These are phyloP conservation scores for Rhabdophis nuchalis DNA, from an alignment of 2,797 vertebrate species.

Conservation along the genomic window DNA sequence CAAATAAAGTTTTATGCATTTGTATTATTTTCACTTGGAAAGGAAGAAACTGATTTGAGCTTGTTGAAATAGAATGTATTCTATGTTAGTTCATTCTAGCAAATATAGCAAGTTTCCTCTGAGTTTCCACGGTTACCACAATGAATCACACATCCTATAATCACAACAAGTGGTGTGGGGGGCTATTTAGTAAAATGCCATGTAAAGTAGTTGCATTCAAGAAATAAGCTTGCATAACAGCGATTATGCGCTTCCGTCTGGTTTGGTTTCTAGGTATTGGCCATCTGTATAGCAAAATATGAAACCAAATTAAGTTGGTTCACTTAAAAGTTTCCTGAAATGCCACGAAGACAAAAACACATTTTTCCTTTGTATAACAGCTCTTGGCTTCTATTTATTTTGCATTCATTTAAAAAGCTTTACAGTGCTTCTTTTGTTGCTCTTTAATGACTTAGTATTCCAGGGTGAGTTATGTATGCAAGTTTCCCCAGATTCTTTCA, in stretches of 20 bases:
- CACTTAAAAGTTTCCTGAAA: not conserved
- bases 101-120: slow-evolving; percentile 57
- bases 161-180: slow-evolving; percentile 40
- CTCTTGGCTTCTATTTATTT: not conserved
- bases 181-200: slow-evolving; percentile 36
- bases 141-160: slow-evolving; percentile 39
- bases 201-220: slow-evolving; percentile 32
- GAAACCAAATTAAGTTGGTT: not conserved
- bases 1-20: not conserved
- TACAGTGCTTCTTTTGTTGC: not conserved
- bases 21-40: not conserved
- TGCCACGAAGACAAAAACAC: not conserved
- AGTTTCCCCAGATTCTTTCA: not conserved
- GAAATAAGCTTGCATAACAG: slow-evolving; percentile 26
- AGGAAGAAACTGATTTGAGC: not conserved
- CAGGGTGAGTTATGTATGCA: not conserved
- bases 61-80: not conserved
- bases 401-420: not conserved
- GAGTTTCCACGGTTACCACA: slow-evolving; percentile 68
- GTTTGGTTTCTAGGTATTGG: slow-evolving; percentile 25
- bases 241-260: not conserved
- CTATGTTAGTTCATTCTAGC: not conserved
- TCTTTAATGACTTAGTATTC: not conserved
- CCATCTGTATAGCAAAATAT: not conserved
- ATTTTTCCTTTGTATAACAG: not conserved